Evolutionary conservation across 2,888 invertebrate species (phyloP).

Genomic region (Coremacera marginata): DNA sequence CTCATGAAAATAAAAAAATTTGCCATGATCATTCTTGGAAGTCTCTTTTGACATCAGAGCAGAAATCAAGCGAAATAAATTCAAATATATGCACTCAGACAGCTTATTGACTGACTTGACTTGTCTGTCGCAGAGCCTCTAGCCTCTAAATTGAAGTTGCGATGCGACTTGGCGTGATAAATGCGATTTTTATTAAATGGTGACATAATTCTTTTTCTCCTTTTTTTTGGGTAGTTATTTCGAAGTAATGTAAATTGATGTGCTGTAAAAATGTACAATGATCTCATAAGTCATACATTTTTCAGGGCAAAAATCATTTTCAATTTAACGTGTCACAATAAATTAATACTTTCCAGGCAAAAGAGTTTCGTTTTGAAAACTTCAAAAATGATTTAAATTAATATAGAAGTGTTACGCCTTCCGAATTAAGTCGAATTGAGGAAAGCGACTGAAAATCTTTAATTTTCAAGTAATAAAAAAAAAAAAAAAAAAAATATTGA

Average conservation of each 20-base stretch:
- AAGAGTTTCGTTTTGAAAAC: too few relatives aligned
- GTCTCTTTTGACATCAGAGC: too few relatives aligned
- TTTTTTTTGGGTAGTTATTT: neutral
- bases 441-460: too few relatives aligned
- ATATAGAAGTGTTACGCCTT: too few relatives aligned
- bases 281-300: neutral
- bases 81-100: too few relatives aligned
- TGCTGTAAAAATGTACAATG: neutral
- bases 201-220: constrained; percentile 1
- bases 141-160: constrained; percentile 9
- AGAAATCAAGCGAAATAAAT: too few relatives aligned
- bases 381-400: too few relatives aligned
- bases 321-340: constrained; percentile 13
- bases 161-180: neutral
- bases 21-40: neutral
- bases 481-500: too few relatives aligned
- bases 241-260: neutral
- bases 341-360: neutral
- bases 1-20: neutral
- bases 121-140: too few relatives aligned
- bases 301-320: neutral
- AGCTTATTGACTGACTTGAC: too few relatives aligned
- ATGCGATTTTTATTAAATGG: constrained; percentile 4
- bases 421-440: too few relatives aligned
- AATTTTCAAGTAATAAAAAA: too few relatives aligned